phyloP scores from a whole-genome alignment of 2,113 vertebrate species.

The Cephalopterus ornatus region DNA sequence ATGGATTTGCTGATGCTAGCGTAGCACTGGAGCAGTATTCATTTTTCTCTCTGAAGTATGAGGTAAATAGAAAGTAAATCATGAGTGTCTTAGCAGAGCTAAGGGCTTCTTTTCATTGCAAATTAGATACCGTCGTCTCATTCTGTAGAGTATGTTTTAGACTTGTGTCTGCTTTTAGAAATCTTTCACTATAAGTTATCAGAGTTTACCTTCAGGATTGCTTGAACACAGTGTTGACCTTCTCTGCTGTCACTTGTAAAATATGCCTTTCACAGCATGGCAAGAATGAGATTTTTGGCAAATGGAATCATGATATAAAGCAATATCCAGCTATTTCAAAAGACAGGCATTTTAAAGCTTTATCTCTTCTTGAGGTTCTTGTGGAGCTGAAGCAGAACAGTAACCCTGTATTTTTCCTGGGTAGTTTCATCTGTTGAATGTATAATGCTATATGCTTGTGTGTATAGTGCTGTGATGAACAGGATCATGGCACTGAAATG shows the following conservation, averaged over 20 bases:
- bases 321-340: not conserved
- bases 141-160: not conserved
- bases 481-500: not conserved
- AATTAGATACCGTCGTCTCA: not conserved
- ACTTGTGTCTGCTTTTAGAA: not conserved
- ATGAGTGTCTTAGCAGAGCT: not conserved
- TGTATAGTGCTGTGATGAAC: not conserved
- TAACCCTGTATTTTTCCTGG: not conserved
- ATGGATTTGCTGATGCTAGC: not conserved
- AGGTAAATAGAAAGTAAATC: not conserved
- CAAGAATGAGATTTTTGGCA: not conserved
- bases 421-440: not conserved
- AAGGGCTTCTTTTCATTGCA: not conserved
- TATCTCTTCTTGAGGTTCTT: not conserved
- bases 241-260: not conserved
- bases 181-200: not conserved
- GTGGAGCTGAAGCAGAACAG: not conserved
- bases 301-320: not conserved
- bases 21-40: not conserved
- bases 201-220: not conserved
- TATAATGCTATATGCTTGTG: not conserved
- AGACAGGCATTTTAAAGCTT: rapidly evolving
- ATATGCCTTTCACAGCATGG: not conserved
- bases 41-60: not conserved
- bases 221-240: not conserved